phyloP scores from a whole-genome alignment of 2,113 vertebrate genomes.

The Synodontis membranacea region DNA sequence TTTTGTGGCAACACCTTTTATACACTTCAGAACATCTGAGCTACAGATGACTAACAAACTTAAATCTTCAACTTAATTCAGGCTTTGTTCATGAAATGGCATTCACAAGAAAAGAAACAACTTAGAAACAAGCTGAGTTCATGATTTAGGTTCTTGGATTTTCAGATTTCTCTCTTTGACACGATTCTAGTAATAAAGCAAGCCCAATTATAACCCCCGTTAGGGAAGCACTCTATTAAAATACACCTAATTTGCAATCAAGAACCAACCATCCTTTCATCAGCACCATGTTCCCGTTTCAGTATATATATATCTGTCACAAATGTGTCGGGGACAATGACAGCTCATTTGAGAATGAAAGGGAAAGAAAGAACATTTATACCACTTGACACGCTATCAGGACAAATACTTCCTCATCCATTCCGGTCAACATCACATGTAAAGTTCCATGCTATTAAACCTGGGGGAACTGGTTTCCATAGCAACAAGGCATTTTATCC shows the following conservation, averaged over 20 bases:
- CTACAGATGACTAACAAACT: slow-evolving; percentile 5
- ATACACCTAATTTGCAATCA: not conserved
- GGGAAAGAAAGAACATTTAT: not conserved
- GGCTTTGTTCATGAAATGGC: slow-evolving; percentile 3
- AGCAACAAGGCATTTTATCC: not conserved
- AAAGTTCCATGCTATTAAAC: not conserved
- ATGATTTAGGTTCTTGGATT: not conserved
- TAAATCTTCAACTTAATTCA: slow-evolving; percentile 10
- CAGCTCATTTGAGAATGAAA: not conserved
- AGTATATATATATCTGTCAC: slow-evolving; percentile 1
- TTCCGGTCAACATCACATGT: not conserved
- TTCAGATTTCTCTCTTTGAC: not conserved
- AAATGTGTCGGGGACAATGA: not conserved
- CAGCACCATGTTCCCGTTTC: slow-evolving; percentile 3
- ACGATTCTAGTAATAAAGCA: slow-evolving; percentile 5
- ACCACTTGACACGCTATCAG: not conserved
- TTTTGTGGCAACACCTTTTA: slow-evolving; percentile 23
- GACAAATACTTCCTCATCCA: slow-evolving; percentile 16
- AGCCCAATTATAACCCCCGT: not conserved
- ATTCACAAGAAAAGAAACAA: not conserved
- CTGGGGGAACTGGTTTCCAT: not conserved
- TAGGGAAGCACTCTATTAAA: slow-evolving; percentile 13
- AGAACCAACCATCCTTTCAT: not conserved
- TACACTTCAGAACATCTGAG: slow-evolving; percentile 12
- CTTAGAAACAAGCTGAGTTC: not conserved